Conservation (phyloP, 2,113 vertebrate species). For the Sander vitreus region DNA sequence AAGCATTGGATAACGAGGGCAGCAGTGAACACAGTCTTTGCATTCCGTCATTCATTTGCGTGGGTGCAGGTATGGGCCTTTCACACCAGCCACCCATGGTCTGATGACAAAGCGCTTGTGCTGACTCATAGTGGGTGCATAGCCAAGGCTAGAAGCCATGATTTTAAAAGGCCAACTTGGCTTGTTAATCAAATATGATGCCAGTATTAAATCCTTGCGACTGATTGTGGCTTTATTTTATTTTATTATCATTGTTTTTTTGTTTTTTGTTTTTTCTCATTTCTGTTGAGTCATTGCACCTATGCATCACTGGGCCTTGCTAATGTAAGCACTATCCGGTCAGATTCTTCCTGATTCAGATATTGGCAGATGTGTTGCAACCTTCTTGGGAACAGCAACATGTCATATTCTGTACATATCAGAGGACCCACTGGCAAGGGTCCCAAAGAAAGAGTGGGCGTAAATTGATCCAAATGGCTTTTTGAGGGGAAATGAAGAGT, state of each 20-base stretch:
- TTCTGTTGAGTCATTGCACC: constrained; percentile 56
- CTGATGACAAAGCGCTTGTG: constrained; percentile 50
- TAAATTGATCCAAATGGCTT: constrained; percentile 78
- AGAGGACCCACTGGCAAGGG: constrained; percentile 80
- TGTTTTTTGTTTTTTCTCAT: neutral
- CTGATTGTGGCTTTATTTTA: constrained; percentile 24
- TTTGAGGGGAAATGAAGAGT: constrained; percentile 77
- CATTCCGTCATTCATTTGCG: constrained; percentile 44
- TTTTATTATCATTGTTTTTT: constrained; percentile 11
- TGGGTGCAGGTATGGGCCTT: constrained; percentile 31
- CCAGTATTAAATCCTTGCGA: constrained; percentile 17
- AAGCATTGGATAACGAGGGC: constrained; percentile 3
- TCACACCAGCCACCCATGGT: constrained; percentile 47
- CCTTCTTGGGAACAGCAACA: constrained; percentile 38
- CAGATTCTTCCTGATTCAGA: constrained; percentile 33
- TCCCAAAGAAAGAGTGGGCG: constrained; percentile 66
- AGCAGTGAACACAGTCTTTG: constrained; percentile 21
- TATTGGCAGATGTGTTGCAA: constrained; percentile 38
- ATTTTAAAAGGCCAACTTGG: constrained; percentile 45
- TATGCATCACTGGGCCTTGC: constrained; percentile 54
- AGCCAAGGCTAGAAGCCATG: constrained; percentile 7
- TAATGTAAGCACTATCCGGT: constrained; percentile 43
- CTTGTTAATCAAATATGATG: constrained; percentile 42
- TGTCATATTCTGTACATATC: constrained; percentile 82
- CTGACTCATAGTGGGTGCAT: constrained; percentile 51